phyloP scores from a whole-genome alignment of 2,797 vertebrate species.

The Cuniculus paca region DNA sequence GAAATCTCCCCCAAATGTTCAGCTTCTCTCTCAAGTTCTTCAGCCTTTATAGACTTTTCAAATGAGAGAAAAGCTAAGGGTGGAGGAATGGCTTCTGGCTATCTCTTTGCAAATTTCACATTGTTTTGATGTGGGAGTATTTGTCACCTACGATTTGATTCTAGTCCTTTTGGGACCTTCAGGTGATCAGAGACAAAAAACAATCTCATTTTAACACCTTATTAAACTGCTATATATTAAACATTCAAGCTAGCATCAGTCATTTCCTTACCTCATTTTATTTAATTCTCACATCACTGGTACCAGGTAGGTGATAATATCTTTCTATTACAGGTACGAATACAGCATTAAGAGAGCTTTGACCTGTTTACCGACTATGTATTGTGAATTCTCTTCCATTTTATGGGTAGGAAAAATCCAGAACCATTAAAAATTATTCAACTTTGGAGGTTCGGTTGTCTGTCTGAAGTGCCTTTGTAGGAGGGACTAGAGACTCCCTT shows the following conservation, averaged over 20 bases:
- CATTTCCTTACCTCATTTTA: background rate
- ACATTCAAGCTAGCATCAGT: background rate
- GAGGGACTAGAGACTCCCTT: background rate
- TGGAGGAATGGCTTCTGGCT: background rate
- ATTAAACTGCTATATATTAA: background rate
- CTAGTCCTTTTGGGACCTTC: background rate
- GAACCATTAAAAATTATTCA: background rate
- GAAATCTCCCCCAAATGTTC: background rate
- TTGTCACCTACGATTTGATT: background rate
- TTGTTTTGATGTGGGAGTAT: background rate
- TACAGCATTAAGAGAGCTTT: background rate
- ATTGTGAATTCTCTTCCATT: background rate
- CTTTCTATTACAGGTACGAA: too few species aligned
- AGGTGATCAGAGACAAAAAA: background rate
- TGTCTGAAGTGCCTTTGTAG: background rate
- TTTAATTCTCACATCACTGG: background rate
- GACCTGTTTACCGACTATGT: background rate
- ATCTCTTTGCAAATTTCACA: background rate
- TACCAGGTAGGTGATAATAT: background rate
- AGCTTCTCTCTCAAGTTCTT: background rate
- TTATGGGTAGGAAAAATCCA: background rate
- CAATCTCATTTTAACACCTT: background rate
- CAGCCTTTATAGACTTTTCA: background rate
- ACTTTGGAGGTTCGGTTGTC: background rate
- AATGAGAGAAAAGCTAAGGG: background rate